Base-by-base conservation (phyloP, 2,888 invertebrate species). In the Xestia sexstrigata region DNA sequence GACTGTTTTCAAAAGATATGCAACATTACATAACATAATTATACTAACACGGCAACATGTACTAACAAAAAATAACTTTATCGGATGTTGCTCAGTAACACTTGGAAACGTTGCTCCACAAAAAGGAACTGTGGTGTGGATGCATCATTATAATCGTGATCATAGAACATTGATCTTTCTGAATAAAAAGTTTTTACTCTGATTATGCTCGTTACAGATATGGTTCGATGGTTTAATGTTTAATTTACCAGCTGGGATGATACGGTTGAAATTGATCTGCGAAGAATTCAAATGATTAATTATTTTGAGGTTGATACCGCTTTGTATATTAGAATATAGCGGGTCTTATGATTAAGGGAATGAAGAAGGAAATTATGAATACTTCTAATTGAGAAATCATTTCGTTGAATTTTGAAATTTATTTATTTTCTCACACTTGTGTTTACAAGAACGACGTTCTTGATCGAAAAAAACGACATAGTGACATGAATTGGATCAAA, bases 201-300 rank as follows among this genome's bases (percentile, higher is more conserved):
- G 23, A 62, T 72, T 62, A 62, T 62, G 47, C 49, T 62, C 30
- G 72, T 62, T 49, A 72, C 30, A 49, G 73, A 49, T 49, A 72
- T 49, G 74, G 71, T 74, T 60, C 39, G 26, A 39, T 71, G 71
- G 47, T 1, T 39, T 49, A 49, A 39, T 62, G 47, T 39, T 26
- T 71, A 74, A 74, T 74, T 60, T 62, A 30, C 62, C 26, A 30
- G 17, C 39, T 30, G 73, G 5, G 17, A 49, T 62, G 47, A 23
- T 49, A 72, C 17, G 72, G 49, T 62, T 30, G 17, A 23, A 71
- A 74, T 49, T 47, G 60, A 30, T 74, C 47, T 39, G 60, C 26
- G 17, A 39, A 39, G 39, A 62, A 49, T 39, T 2, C 5, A 26
- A 71, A 70, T 49, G 35, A 35, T 26, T 49, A 39, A 49, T 72